phyloP scores from a whole-genome alignment of 2,797 vertebrate species.

The Manis javanica region DNA sequence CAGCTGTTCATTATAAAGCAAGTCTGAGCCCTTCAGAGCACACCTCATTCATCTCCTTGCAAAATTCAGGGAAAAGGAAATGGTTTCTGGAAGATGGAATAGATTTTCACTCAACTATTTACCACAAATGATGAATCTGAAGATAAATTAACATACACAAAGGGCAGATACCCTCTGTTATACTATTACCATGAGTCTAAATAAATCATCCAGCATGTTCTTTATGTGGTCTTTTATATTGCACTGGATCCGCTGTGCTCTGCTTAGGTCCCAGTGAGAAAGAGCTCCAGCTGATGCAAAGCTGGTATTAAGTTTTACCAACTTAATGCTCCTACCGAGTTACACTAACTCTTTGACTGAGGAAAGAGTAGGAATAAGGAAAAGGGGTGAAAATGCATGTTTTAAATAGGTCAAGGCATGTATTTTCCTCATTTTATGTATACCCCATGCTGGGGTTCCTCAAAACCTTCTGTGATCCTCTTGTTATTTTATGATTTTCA shows the following conservation, averaged over 20 bases:
- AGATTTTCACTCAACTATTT: neutral
- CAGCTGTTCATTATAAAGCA: neutral
- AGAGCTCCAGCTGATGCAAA: neutral
- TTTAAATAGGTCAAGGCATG: slow-evolving; percentile 20
- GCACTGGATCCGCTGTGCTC: neutral
- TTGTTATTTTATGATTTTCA: slow-evolving; percentile 31
- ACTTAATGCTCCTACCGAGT: neutral
- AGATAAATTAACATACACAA: neutral
- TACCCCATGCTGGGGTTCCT: neutral
- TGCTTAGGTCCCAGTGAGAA: neutral
- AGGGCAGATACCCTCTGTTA: neutral
- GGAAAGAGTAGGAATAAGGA: neutral
- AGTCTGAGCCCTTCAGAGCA: neutral
- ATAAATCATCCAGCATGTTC: neutral
- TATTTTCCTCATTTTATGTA: slow-evolving; percentile 33
- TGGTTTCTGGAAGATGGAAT: neutral
- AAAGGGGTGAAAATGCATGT: neutral
- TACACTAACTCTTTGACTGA: slow-evolving; percentile 19
- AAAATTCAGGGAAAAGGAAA: neutral
- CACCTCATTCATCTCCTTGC: neutral
- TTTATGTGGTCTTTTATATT: neutral
- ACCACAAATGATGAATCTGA: neutral
- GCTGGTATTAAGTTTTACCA: neutral
- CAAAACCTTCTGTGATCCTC: neutral
- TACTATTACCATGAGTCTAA: neutral